Conservation (phyloP, 2,888 invertebrate species). For the Tribolium freemani region DNA sequence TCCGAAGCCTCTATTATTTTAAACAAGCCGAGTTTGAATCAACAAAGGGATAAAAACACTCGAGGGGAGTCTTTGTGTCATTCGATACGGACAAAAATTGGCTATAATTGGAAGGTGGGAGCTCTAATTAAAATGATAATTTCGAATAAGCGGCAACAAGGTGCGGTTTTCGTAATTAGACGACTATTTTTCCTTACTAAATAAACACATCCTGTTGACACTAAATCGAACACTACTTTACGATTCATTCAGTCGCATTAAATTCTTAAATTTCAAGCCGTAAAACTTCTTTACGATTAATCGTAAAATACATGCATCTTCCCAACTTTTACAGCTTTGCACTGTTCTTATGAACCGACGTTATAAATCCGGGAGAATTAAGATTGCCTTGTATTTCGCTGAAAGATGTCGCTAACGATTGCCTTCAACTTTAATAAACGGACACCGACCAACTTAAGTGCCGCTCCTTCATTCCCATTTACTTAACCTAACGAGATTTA, state of each 20-base stretch:
- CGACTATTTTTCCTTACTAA: neutral
- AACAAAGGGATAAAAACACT: no score
- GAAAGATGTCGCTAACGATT: neutral
- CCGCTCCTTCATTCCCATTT: neutral
- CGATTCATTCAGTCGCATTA: constrained; percentile 37
- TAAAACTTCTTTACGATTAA: constrained; percentile 39
- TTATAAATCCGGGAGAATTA: constrained; percentile 29
- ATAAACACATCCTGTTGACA: neutral
- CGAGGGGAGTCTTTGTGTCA: no score
- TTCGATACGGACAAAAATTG: no score
- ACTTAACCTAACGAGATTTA: neutral
- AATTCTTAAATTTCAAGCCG: constrained; percentile 32
- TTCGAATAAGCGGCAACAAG: no score
- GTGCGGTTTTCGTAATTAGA: no score
- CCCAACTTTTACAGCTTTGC: constrained; percentile 35
- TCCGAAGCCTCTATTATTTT: no score
- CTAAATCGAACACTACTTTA: constrained; percentile 37
- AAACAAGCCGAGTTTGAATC: no score
- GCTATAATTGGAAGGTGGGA: no score
- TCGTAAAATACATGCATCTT: constrained; percentile 38
- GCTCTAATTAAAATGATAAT: no score
- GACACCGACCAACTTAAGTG: neutral
- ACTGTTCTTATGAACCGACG: constrained; percentile 23
- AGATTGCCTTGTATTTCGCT: constrained; percentile 15
- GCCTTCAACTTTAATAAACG: neutral